These are phyloP conservation scores for Halcyon malimbica DNA, from an alignment of 2,113 vertebrate genomes.

Conservation along the genomic window DNA sequence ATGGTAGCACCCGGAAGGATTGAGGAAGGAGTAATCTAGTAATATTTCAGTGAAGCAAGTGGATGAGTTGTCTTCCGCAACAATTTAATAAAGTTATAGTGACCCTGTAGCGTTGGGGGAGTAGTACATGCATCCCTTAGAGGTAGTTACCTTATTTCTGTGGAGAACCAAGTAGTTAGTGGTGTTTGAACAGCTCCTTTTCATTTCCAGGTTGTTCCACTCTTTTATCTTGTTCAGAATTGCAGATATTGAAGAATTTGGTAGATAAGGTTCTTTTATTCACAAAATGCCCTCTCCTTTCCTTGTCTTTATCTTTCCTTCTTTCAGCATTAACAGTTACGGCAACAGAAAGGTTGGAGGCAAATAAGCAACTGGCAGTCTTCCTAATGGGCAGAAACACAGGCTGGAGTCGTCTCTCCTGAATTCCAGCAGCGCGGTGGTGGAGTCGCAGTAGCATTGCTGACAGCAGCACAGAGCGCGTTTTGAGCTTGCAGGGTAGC, in stretches of 20 bases:
- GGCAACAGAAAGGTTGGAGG: neutral
- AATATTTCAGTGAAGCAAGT: neutral
- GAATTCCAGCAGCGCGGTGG: neutral
- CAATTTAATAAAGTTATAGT: neutral
- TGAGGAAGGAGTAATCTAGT: neutral
- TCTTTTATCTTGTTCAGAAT: neutral
- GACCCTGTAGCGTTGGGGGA: neutral
- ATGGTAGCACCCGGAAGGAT: neutral
- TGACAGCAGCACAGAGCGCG: neutral
- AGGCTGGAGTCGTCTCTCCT: neutral
- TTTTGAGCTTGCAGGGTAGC: neutral
- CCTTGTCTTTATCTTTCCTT: neutral
- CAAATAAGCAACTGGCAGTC: neutral
- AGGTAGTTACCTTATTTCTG: neutral
- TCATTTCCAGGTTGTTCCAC: neutral
- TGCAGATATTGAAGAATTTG: neutral
- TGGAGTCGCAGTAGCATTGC: neutral
- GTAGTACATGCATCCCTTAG: neutral
- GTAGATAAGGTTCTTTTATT: neutral
- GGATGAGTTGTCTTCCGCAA: neutral
- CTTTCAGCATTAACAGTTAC: neutral
- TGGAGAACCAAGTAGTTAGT: neutral
- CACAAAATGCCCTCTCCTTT: neutral
- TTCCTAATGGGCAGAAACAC: slow-evolving; percentile 2
- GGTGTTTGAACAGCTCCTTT: neutral